Percentiles rank a stretch among this genome's conserved stretches.
Conservation (phyloP, 2,888 invertebrate genomes). For the Lithodes maja region DNA sequence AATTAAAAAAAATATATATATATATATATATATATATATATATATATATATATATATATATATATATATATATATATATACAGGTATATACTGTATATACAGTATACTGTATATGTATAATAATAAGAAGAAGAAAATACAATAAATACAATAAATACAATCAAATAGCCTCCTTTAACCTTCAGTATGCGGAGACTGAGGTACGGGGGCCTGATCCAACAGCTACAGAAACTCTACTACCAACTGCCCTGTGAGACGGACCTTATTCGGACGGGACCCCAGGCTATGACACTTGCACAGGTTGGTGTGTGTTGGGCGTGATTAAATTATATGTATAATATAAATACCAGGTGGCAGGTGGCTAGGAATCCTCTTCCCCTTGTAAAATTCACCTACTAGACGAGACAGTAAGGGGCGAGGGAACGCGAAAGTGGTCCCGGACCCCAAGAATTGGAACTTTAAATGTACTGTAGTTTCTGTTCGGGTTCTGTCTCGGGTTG, state of each 20-base stretch:
- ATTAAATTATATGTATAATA: neutral
- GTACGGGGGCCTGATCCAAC: slow-evolving; percentile 5
- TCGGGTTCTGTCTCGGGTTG: no score
- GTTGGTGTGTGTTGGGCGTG: no score
- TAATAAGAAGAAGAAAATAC: no score
- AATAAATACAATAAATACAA: neutral
- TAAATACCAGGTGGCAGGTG: no score
- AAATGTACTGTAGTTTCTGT: no score
- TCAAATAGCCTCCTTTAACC: neutral
- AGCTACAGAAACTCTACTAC: neutral
- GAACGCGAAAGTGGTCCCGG: no score
- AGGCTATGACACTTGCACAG: neutral
- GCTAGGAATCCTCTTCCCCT: no score
- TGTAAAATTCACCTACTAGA: no score
- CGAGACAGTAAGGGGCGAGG: no score
- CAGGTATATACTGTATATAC: no score
- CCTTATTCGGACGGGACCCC: neutral
- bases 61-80: neutral
- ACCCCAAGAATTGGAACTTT: no score
- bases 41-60: neutral
- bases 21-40: neutral
- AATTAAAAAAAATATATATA: neutral
- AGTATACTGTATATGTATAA: no score
- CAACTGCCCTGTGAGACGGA: neutral
- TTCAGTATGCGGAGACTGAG: slow-evolving; percentile 4